These are phyloP conservation scores for Argopecten irradians DNA, from an alignment of 1,140 invertebrate genomes.

Conservation along the genomic window DNA sequence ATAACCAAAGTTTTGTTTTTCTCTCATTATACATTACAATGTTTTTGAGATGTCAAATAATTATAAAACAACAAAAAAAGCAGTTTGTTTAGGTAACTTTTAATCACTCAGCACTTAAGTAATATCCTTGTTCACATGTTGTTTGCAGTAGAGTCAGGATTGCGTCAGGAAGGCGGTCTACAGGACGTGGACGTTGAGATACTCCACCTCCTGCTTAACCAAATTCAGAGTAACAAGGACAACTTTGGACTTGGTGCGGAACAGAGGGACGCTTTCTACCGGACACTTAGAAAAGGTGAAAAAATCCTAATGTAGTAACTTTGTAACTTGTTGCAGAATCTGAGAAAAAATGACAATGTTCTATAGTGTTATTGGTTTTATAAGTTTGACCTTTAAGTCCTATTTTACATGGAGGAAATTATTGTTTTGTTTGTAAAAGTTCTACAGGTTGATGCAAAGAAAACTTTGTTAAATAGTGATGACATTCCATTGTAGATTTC, in stretches of 20 bases:
- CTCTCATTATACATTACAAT: no score
- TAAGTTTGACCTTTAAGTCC: not conserved
- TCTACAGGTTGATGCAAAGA: no score
- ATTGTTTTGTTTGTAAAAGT: not conserved
- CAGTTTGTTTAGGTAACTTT: no score
- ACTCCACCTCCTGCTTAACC: slow-evolving; percentile 87
- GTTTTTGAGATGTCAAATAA: no score
- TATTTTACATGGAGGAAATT: slow-evolving; percentile 1
- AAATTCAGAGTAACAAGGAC: slow-evolving; percentile 80
- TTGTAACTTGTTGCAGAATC: not conserved
- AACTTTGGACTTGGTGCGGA: slow-evolving; percentile 80
- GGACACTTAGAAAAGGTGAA: slow-evolving; percentile 83
- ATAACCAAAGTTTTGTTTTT: no score
- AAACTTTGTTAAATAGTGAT: slow-evolving; percentile 13
- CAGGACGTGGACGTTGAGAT: slow-evolving; percentile 92
- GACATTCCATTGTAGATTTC: slow-evolving; percentile 82
- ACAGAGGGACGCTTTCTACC: slow-evolving; percentile 87
- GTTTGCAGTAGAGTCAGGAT: slow-evolving; percentile 57
- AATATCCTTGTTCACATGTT: no score
- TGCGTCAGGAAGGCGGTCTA: slow-evolving; percentile 84
- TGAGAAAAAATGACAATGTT: not conserved
- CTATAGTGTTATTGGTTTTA: not conserved
- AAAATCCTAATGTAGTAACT: not conserved
- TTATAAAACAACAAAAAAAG: no score
- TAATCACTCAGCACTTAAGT: no score